phyloP scores from a whole-genome alignment of 2,888 invertebrate genomes.

The Polydrusus pterygomalis region DNA sequence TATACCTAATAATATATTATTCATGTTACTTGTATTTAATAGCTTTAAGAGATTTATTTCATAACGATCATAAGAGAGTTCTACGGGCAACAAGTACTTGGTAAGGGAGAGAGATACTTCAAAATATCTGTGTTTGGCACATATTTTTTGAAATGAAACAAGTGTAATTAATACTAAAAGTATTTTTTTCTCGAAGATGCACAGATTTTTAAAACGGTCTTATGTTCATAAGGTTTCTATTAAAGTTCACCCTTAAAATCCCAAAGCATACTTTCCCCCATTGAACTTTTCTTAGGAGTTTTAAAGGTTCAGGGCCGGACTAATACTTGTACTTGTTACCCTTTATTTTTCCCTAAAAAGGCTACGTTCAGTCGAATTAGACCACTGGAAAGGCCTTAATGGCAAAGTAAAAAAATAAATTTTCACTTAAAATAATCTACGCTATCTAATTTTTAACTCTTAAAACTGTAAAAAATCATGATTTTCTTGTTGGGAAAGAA shows the following conservation, averaged over 20 bases:
- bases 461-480: background rate
- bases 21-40: constrained; percentile 28
- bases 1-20: constrained; percentile 34
- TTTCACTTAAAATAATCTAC: constrained; percentile 9
- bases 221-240: no score
- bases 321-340: constrained; percentile 33
- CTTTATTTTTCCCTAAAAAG: constrained; percentile 9
- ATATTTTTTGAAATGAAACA: background rate
- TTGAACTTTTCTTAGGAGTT: background rate
- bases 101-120: background rate
- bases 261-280: no score
- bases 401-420: constrained; percentile 33
- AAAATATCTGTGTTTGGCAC: constrained; percentile 28
- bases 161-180: no score
- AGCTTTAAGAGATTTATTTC: constrained; percentile 37
- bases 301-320: background rate
- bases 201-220: no score
- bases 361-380: constrained; percentile 44
- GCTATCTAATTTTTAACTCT: background rate
- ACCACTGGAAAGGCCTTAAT: constrained; percentile 31
- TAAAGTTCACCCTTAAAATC: no score
- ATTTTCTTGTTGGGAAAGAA: background rate
- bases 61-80: constrained; percentile 43
- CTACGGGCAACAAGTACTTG: constrained; percentile 34
- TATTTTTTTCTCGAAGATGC: no score